A percentile compares a stretch with the other conserved stretches of the same genome.
Evolutionary conservation across 23 tunicate genomes (phyloP).

Genomic region (Clavelina lepadiformis): DNA sequence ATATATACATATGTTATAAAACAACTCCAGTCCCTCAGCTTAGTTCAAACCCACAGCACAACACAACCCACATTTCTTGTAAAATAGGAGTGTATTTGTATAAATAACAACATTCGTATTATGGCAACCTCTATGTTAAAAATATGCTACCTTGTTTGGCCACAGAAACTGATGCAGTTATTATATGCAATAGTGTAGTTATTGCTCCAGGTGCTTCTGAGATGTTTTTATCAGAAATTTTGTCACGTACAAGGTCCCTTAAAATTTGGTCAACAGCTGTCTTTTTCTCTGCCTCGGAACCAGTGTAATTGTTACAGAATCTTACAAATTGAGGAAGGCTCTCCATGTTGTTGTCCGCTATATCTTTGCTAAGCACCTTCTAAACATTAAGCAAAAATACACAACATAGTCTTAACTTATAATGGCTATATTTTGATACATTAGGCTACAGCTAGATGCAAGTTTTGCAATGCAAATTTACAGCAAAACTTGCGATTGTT

Average conservation of each 20-base stretch:
- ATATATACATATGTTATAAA: no score
- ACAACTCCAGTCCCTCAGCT: no score
- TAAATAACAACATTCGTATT: no score
- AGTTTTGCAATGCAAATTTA: no score
- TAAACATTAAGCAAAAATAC: neutral
- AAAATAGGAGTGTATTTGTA: no score
- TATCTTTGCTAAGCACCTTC: conserved; percentile 23
- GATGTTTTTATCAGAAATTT: conserved; percentile 6
- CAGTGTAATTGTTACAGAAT: conserved; percentile 39
- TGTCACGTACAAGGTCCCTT: conserved; percentile 36
- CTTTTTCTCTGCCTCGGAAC: conserved; percentile 78
- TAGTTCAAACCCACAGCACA: no score
- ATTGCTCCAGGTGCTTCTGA: neutral
- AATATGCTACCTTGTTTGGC: conserved; percentile 72
- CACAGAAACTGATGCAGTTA: conserved; percentile 41
- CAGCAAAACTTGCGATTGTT: no score
- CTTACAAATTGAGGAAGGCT: conserved; percentile 22
- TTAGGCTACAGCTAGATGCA: neutral
- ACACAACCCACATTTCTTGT: no score
- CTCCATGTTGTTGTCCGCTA: conserved; percentile 4
- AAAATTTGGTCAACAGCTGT: conserved; percentile 85
- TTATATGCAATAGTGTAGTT: conserved; percentile 33
- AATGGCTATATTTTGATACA: neutral
- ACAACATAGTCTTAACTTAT: neutral
- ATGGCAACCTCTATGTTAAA: neutral